phyloP scores from a whole-genome alignment of 2,888 invertebrate species.

The Meteorus cinctellus region DNA sequence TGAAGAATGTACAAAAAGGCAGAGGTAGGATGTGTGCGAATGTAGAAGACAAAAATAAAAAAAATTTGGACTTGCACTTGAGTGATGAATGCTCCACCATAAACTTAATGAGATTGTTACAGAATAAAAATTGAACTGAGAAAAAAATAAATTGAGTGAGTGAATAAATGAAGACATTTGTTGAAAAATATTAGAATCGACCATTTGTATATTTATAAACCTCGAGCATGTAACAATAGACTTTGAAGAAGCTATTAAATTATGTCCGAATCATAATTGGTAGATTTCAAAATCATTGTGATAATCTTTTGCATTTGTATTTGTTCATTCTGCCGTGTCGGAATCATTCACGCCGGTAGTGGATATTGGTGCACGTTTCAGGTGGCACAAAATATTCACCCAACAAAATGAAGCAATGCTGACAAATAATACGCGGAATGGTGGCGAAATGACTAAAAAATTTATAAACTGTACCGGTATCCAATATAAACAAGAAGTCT shows the following conservation, averaged over 20 bases:
- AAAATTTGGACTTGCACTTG: slow-evolving; percentile 36
- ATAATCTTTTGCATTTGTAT: slow-evolving; percentile 16
- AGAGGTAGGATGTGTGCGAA: background rate
- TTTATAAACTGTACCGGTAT: slow-evolving; percentile 87
- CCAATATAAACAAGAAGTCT: slow-evolving; percentile 89
- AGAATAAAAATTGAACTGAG: slow-evolving; percentile 28
- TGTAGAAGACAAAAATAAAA: background rate
- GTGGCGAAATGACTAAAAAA: slow-evolving; percentile 82
- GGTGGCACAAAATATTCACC: slow-evolving; percentile 89
- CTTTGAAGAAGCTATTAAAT: background rate
- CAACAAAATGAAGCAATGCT: slow-evolving; percentile 86
- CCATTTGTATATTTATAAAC: slow-evolving; percentile 14
- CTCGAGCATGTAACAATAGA: background rate
- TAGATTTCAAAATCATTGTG: background rate
- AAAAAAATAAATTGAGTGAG: slow-evolving; percentile 26
- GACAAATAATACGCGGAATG: slow-evolving; percentile 85
- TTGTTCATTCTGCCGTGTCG: slow-evolving; percentile 17
- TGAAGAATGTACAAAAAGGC: slow-evolving; percentile 37
- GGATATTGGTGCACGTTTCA: slow-evolving; percentile 75
- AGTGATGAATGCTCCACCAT: slow-evolving; percentile 27
- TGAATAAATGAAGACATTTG: slow-evolving; percentile 31
- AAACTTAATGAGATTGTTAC: slow-evolving; percentile 47
- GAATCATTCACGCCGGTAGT: background rate
- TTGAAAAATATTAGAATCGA: slow-evolving; percentile 11
- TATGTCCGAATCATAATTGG: too few species aligned